A percentile compares a stretch with the other conserved stretches of the same genome.
Evolutionary conservation across 2,888 invertebrate species (phyloP).

Genomic region (Ganaspis brasiliensis): DNA sequence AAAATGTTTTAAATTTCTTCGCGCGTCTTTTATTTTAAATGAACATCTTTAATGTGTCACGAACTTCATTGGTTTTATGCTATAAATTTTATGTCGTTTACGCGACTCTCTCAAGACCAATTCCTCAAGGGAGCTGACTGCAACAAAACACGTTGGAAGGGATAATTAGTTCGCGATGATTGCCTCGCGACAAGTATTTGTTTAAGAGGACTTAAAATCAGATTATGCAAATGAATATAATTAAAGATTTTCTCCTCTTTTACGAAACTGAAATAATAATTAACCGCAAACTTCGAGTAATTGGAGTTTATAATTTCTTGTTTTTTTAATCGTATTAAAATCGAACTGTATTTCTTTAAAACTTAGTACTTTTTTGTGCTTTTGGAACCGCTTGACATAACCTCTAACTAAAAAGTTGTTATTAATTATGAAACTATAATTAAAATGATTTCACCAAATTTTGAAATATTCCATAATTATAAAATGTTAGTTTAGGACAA

Average conservation of each 20-base stretch:
- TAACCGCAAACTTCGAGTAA: too few species aligned
- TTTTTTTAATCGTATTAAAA: too few species aligned
- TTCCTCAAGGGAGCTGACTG: constrained; percentile 9
- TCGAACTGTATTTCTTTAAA: too few species aligned
- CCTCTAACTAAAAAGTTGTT: too few species aligned
- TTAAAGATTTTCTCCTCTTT: background rate
- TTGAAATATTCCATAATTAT: too few species aligned
- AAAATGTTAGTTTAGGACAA: too few species aligned
- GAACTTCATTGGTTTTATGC: constrained; percentile 10
- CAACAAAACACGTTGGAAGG: constrained; percentile 13
- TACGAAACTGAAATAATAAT: background rate
- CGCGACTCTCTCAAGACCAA: constrained; percentile 13
- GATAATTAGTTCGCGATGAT: constrained; percentile 24
- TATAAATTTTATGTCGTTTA: constrained; percentile 9
- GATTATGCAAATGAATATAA: background rate
- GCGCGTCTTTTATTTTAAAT: background rate
- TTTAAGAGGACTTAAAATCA: background rate
- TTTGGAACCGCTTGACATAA: too few species aligned
- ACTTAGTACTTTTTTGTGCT: too few species aligned
- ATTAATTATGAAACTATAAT: too few species aligned
- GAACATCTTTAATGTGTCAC: constrained; percentile 4
- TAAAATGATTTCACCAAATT: too few species aligned
- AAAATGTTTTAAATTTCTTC: background rate
- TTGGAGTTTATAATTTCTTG: too few species aligned
- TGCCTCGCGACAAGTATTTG: background rate